Conservation (phyloP, 2,113 vertebrate genomes). For the Podarcis raffonei region DNA sequence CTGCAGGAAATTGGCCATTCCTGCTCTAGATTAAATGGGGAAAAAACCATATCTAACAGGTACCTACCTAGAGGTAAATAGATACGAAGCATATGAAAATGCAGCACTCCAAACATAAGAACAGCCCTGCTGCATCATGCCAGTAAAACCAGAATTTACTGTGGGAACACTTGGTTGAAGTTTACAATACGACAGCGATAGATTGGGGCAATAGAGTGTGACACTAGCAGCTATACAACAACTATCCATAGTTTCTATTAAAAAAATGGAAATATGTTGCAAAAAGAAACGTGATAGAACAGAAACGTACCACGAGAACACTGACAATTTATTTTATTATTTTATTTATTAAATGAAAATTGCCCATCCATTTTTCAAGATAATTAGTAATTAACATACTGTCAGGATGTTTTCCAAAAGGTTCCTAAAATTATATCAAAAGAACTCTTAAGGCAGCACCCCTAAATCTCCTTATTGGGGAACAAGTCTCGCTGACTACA, state of each 20-base stretch:
- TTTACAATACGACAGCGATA: neutral
- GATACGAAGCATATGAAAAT: conserved; percentile 55
- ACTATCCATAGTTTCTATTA: conserved; percentile 16
- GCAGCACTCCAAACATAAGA: conserved; percentile 42
- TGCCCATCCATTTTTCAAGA: neutral
- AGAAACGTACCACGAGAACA: neutral
- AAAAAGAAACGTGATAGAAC: conserved; percentile 14
- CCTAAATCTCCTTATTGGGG: neutral
- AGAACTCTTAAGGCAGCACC: neutral
- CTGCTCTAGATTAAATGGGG: neutral
- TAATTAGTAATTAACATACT: neutral
- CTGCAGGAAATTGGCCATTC: neutral
- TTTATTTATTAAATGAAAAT: neutral
- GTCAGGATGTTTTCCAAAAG: neutral
- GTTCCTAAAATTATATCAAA: conserved; percentile 3
- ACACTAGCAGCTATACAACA: conserved; percentile 40
- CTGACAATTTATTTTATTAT: neutral
- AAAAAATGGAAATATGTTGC: conserved; percentile 2
- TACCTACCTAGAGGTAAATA: neutral
- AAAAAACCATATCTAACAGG: neutral
- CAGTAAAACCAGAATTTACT: conserved; percentile 31
- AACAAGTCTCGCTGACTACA: neutral
- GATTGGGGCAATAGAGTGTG: conserved; percentile 35
- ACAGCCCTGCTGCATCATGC: neutral
- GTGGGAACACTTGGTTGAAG: conserved; percentile 37